phyloP scores from a whole-genome alignment of 2,888 invertebrate genomes.

The Timandra comae region DNA sequence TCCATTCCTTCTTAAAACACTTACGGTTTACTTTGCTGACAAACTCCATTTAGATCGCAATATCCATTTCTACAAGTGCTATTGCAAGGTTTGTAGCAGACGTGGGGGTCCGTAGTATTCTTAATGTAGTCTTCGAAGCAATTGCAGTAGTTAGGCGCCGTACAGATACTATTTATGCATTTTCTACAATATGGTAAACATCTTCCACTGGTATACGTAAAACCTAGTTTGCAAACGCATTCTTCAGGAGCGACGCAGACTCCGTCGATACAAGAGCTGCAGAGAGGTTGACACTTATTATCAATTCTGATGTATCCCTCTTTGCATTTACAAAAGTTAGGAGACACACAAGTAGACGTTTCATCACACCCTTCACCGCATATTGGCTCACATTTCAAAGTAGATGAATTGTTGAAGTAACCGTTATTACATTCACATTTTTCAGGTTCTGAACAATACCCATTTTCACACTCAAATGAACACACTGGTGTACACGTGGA shows the following conservation, averaged over 20 bases:
- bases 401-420: too few relatives aligned
- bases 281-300: neutral
- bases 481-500: too few relatives aligned
- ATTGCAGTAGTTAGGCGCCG: neutral
- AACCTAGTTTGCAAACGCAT: neutral
- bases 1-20: constrained; percentile 22
- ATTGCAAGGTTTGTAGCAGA: neutral
- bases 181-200: constrained; percentile 27
- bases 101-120: neutral
- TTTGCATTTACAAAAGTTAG: too few relatives aligned
- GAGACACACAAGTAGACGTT: too few relatives aligned
- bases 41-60: neutral
- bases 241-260: neutral
- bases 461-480: constrained; percentile 11
- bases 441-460: constrained; percentile 11
- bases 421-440: constrained; percentile 12
- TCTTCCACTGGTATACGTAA: neutral
- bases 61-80: neutral
- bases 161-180: constrained; percentile 37
- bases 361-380: too few relatives aligned
- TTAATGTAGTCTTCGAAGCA: neutral
- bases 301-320: too few relatives aligned
- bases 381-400: too few relatives aligned
- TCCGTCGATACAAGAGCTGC: neutral
- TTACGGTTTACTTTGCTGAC: constrained; percentile 34